Conservation (phyloP, 2,797 vertebrate genomes). For the Thripadectes ignobilis region DNA sequence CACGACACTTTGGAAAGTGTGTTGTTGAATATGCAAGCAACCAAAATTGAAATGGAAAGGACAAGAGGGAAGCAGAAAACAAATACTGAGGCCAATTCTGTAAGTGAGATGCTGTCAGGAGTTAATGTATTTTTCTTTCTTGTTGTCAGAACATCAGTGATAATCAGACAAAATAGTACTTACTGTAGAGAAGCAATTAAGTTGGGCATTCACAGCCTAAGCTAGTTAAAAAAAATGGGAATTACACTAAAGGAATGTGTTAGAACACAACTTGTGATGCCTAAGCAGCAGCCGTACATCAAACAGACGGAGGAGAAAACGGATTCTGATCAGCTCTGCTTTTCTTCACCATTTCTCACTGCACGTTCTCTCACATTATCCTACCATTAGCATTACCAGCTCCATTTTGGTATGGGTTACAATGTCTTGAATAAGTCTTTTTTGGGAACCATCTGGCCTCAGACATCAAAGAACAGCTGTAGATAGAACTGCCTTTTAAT, state of each 20-base stretch:
- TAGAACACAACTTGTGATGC: not conserved
- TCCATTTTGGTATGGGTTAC: not conserved
- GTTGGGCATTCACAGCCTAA: not conserved
- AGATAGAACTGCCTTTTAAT: constrained; percentile 14
- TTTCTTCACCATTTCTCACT: not conserved
- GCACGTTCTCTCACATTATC: not conserved
- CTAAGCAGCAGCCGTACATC: not conserved
- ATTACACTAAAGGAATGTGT: not conserved
- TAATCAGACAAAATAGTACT: constrained; percentile 10
- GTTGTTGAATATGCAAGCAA: constrained; percentile 1
- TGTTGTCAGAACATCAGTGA: constrained; percentile 13
- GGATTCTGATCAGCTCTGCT: not conserved
- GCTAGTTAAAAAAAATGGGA: not conserved
- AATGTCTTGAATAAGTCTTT: not conserved
- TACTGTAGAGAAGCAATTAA: not conserved
- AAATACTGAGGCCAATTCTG: not conserved
- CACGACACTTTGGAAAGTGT: not conserved
- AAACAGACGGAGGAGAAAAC: not conserved
- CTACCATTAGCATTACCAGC: not conserved
- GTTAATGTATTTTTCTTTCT: constrained; percentile 11
- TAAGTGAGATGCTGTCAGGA: not conserved
- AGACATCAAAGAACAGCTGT: constrained; percentile 61
- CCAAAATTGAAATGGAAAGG: not conserved
- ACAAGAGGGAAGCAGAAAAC: not conserved
- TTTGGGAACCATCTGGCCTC: constrained; percentile 50